phyloP scores from a whole-genome alignment of 2,113 vertebrate genomes.

The Mola mola region DNA sequence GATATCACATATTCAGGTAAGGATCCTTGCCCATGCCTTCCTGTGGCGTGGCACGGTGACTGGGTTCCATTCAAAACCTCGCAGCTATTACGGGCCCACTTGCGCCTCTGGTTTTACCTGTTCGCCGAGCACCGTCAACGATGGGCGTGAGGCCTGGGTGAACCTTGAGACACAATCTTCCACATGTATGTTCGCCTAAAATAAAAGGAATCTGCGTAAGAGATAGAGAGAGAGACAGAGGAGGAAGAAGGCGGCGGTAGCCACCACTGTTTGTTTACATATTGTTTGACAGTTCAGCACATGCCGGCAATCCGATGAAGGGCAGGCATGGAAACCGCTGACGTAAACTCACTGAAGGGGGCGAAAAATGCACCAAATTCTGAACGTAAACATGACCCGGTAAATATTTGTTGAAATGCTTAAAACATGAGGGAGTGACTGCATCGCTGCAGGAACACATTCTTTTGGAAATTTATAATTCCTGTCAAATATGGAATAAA shows the following conservation, averaged over 20 bases:
- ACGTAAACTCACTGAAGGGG: neutral
- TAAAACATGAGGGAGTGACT: neutral
- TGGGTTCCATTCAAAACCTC: constrained; percentile 19
- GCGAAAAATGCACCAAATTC: neutral
- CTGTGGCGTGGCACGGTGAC: constrained; percentile 4
- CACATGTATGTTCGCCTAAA: constrained; percentile 23
- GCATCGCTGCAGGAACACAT: neutral
- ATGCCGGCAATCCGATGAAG: neutral
- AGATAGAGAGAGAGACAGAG: constrained; percentile 5
- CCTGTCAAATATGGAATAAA: neutral
- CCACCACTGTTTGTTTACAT: constrained; percentile 21
- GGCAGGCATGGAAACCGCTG: neutral
- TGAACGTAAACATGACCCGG: neutral
- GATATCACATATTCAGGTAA: constrained; percentile 3
- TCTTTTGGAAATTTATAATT: neutral
- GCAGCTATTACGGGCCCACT: constrained; percentile 46
- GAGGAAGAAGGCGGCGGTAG: neutral
- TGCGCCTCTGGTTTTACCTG: constrained; percentile 77
- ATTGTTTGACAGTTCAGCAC: constrained; percentile 13
- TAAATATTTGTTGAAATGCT: neutral
- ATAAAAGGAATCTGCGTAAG: constrained; percentile 58
- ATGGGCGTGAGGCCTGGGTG: constrained; percentile 49
- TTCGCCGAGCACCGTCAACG: constrained; percentile 40
- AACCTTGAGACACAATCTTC: constrained; percentile 23
- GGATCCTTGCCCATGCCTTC: constrained; percentile 48